Evolutionary conservation across 2,113 vertebrate species (phyloP), one percentile per base, ranked within the genome.

Genomic region (Fulmarus glacialis): DNA sequence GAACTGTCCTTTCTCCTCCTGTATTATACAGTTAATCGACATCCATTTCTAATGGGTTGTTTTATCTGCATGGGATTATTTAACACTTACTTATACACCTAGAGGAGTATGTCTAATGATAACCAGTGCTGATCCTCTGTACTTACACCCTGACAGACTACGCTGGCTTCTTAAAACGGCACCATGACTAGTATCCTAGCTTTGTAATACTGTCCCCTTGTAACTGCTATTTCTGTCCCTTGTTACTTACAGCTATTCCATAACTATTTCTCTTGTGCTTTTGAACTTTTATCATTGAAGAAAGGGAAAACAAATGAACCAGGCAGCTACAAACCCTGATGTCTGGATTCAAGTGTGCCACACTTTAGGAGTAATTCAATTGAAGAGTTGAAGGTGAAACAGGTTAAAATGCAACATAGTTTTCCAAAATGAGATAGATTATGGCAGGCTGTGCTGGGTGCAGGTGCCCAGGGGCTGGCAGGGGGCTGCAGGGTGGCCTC

Each of bases 401-500:
- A 7, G 43, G n/a, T 8, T 59, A 53, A 89, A 80, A 80, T 16
- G 16, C 8, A 59, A 32, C 8, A 12, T 5, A 36, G 30, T 36
- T 87, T 77, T 72, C 14, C 20, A 63, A 67, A 89, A 24, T 24
- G 1, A 63, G 15, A 20, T 13, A 36, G 26, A 40, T 34, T 67
- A 23, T 29, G 27, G 18, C 27, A 43, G 15, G 15, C 36, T 45
- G 32, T 24, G 4, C 1, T 12, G 23, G 11, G 38, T 59, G 29
- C 16, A 5, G n/a, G 53, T 34, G 52, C 15, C 32, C 12, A 2
- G 14, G 40, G 0, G 0, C 16, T 15, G 29, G n/a, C 15, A 29
- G 11, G 34, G 59, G 59, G 18, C 50, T 20, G 15, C 42, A 4
- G 42, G 23, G 38, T 1, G 5, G 32, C 8, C 19, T 14, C 43